Evolutionary conservation across 2,113 vertebrate species (phyloP).

Genomic region (Burhinus oedicnemus): DNA sequence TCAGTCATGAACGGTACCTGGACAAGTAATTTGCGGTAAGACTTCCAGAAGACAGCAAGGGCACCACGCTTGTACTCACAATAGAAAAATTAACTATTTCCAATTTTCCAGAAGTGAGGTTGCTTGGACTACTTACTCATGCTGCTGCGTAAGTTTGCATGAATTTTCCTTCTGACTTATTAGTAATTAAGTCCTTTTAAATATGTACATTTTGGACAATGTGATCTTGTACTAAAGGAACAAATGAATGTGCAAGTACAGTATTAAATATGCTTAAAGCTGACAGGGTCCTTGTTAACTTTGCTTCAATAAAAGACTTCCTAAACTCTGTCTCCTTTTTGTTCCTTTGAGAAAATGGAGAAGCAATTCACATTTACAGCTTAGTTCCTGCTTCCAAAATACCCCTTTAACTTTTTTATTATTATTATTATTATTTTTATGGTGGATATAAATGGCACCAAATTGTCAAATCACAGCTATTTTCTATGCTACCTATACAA

Average conservation of each 20-base stretch:
- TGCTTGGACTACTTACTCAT: not conserved
- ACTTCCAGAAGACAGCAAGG: not conserved
- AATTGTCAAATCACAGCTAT: conserved; percentile 84
- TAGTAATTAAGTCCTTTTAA: not conserved
- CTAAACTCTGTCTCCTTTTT: conserved; percentile 76
- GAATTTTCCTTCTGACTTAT: not conserved
- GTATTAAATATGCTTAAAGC: conserved; percentile 66
- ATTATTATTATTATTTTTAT: conserved; percentile 79
- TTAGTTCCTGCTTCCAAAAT: conserved; percentile 90
- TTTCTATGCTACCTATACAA: conserved; percentile 87
- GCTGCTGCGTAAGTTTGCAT: not conserved
- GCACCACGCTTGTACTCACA: not conserved
- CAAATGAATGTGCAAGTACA: conserved; percentile 3
- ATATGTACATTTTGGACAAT: not conserved
- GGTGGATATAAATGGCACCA: conserved; percentile 83
- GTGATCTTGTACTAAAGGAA: not conserved
- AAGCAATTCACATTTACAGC: conserved; percentile 89
- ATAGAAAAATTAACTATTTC: not conserved
- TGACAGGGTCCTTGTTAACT: conserved; percentile 79
- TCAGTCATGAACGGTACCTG: not conserved
- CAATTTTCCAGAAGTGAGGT: not conserved
- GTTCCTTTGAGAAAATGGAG: conserved; percentile 80
- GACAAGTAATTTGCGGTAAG: not conserved
- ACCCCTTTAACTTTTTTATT: conserved; percentile 76
- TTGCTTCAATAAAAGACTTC: conserved; percentile 85